phyloP scores from a whole-genome alignment of 1,140 invertebrate species.

The Oppia nitens region DNA sequence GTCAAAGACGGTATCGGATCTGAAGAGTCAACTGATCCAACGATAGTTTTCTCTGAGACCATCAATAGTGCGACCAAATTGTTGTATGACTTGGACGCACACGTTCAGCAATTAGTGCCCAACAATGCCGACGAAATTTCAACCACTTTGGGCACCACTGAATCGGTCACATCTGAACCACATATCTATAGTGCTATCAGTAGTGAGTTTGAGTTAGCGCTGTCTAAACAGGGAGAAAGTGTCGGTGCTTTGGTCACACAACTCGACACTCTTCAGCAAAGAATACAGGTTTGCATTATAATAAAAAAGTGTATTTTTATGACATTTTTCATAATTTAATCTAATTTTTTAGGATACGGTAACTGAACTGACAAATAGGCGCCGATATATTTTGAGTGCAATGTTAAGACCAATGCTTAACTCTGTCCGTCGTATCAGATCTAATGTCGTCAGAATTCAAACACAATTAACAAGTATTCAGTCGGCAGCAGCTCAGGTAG shows the following conservation, averaged over 20 bases:
- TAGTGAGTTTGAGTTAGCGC: slow-evolving; percentile 4
- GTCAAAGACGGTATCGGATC: too few relatives aligned
- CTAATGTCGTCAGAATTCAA: slow-evolving; percentile 10
- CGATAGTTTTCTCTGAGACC: neutral
- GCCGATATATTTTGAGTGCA: slow-evolving; percentile 11
- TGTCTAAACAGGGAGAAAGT: neutral
- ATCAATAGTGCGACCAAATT: slow-evolving; percentile 17
- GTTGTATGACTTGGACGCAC: slow-evolving; percentile 14
- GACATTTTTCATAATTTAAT: too few relatives aligned
- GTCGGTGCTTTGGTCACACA: slow-evolving; percentile 2
- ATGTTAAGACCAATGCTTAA: slow-evolving; percentile 12
- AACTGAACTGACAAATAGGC: slow-evolving; percentile 7
- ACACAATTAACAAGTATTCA: slow-evolving; percentile 2
- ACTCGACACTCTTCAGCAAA: slow-evolving; percentile 8
- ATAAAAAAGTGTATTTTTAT: too few relatives aligned
- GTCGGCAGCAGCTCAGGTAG: neutral
- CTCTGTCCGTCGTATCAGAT: slow-evolving; percentile 11
- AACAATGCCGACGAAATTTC: neutral
- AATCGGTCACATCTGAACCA: neutral
- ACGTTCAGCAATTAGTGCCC: slow-evolving; percentile 1
- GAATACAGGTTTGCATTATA: slow-evolving; percentile 2
- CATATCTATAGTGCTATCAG: slow-evolving; percentile 8
- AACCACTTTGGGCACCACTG: neutral
- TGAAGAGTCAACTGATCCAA: neutral
- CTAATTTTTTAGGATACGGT: neutral